Percentiles rank a stretch among this genome's conserved stretches.
These are phyloP conservation scores for Odontamblyopus lacepedii DNA, from an alignment of 2,797 vertebrate genomes.

Conservation along the genomic window DNA sequence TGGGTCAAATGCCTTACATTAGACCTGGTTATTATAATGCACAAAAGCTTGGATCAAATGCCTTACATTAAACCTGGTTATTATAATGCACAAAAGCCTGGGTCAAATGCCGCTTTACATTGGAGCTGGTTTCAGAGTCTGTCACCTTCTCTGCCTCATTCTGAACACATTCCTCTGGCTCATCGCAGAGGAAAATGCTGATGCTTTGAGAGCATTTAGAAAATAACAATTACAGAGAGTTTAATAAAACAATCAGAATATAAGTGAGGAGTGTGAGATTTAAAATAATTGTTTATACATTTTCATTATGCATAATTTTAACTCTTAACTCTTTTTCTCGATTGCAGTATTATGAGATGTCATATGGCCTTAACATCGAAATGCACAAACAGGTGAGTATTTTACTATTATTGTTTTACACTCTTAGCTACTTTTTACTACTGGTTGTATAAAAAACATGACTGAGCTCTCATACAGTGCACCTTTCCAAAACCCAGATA, in stretches of 20 bases:
- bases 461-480: neutral
- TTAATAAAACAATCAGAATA: too few relatives aligned
- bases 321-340: slow-evolving; percentile 14
- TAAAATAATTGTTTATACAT: slow-evolving; percentile 1
- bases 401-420: neutral
- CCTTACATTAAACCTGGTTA: too few relatives aligned
- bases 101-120: slow-evolving; percentile 58
- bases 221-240: neutral
- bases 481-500: neutral
- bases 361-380: slow-evolving; percentile 82
- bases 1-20: slow-evolving; percentile 57
- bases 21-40: slow-evolving; percentile 60
- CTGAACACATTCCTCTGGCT: slow-evolving; percentile 38
- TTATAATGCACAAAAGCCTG: slow-evolving; percentile 52
- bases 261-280: neutral
- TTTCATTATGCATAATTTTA: neutral
- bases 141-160: slow-evolving; percentile 38
- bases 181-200: slow-evolving; percentile 49
- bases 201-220: slow-evolving; percentile 31
- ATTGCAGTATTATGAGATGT: slow-evolving; percentile 85
- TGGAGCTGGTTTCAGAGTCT: slow-evolving; percentile 58
- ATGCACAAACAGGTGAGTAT: slow-evolving; percentile 83
- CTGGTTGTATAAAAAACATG: neutral
- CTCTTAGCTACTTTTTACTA: too few relatives aligned
- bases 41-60: slow-evolving; percentile 40